Base-by-base conservation (phyloP, 2,888 invertebrate genomes). In the Acheta domesticus region DNA sequence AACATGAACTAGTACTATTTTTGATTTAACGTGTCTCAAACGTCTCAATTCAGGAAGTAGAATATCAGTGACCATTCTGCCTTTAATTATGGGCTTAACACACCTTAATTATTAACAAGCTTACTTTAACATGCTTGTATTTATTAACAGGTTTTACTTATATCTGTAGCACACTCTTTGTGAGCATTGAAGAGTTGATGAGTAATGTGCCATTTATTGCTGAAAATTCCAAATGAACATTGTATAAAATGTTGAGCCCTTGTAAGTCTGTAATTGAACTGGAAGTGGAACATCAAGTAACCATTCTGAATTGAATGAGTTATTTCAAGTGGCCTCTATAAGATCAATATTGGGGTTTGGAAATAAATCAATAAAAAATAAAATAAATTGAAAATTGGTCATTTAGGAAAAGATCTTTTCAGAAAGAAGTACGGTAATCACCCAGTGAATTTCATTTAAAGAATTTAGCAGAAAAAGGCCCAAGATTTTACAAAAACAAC, bases 141-240 rank as follows among this genome's bases (percentile, higher is more conserved):
- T 23, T 1, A 3, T n/a, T n/a, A n/a, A n/a, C n/a, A n/a, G n/a
- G n/a, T n/a, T n/a, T n/a, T n/a, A n/a, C n/a, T 23, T 21, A 75
- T 75, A 8, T 75, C 23, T 21, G 16, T 20, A 20, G 21, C 21
- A 75, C 14, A 75, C 14, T 75, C 4, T 75, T 14, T 3, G 3
- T 75, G 19, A 14, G 5, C 14, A 20, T 75, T 75, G 16, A 80
- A 62, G 20, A 85, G 81, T 77, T 84, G 82, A 78, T 84, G 83
- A 76, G 84, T 83, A 79, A 85, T 84, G 77, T 20, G 20, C 8
- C 21, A 75, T 20, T 75, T 75, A 20, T 75, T 75, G n/a, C 2
- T 20, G 19, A 75, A 81, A 81, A 86, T 85, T 75, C 84, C 85
- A 83, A 86, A 86, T 77, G 83, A 80, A 79, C 84, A 84, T 81